These are phyloP conservation scores for Tamandua tetradactyla DNA, from an alignment of 2,797 vertebrate genomes.

Conservation along the genomic window DNA sequence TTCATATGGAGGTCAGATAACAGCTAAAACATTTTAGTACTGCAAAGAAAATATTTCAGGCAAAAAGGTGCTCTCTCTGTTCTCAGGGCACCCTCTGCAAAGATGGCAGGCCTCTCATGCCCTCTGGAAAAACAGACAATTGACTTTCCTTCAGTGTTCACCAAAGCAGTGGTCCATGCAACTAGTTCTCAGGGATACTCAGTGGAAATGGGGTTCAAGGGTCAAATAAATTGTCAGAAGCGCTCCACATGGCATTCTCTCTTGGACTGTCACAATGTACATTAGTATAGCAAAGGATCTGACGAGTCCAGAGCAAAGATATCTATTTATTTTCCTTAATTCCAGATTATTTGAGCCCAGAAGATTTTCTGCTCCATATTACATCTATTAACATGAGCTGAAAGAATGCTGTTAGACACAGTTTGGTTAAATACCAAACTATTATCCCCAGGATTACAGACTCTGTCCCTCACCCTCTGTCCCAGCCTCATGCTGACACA, in stretches of 20 bases:
- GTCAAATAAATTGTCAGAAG: not conserved
- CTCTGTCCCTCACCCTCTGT: not conserved
- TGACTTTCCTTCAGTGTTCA: not conserved
- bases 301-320: not conserved
- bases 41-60: not conserved
- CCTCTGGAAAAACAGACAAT: not conserved
- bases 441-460: not conserved
- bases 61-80: not conserved
- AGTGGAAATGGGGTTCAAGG: not conserved
- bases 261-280: rapidly evolving
- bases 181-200: not conserved
- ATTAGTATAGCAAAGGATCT: not conserved
- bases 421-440: not conserved
- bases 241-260: rapidly evolving
- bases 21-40: too few species aligned
- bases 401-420: not conserved
- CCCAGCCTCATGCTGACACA: not conserved
- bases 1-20: not conserved
- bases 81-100: too few species aligned
- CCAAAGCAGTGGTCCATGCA: not conserved
- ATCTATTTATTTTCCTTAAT: not conserved
- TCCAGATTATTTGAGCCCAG: not conserved
- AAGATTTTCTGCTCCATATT: not conserved
- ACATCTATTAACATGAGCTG: not conserved
- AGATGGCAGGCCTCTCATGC: not conserved